phyloP scores from a whole-genome alignment of 53 echinoderm and acorn worm species.

The Stichopus horrens region DNA sequence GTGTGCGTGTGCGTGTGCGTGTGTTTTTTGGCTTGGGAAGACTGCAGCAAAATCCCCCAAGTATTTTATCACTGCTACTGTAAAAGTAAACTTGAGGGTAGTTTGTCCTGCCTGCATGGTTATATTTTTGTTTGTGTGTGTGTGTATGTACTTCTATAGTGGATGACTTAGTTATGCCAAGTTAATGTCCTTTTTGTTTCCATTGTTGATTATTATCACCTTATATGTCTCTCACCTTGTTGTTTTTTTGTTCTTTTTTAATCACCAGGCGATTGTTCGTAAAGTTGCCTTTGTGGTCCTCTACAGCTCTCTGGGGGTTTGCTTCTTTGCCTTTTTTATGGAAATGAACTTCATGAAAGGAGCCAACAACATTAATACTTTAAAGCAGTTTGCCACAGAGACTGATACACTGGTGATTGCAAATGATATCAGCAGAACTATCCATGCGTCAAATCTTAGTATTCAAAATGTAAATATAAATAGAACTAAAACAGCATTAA shows the following conservation, averaged over 20 bases:
- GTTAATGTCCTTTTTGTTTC: too few species aligned
- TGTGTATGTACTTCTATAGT: too few species aligned
- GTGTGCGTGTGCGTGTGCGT: too few species aligned
- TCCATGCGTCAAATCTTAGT: background rate
- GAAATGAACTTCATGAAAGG: background rate
- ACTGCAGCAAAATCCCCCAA: too few species aligned
- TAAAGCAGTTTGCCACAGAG: background rate
- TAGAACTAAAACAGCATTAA: background rate
- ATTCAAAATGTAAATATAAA: background rate
- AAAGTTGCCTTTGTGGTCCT: slow-evolving; percentile 3
- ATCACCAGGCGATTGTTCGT: slow-evolving; percentile 4
- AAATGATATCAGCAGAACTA: background rate
- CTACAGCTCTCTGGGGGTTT: slow-evolving; percentile 20
- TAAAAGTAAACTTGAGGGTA: too few species aligned
- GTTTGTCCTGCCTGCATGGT: too few species aligned
- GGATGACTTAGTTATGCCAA: too few species aligned
- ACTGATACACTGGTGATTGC: background rate
- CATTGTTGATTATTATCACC: too few species aligned
- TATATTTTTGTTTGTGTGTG: too few species aligned
- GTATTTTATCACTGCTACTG: too few species aligned
- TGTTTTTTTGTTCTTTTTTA: background rate
- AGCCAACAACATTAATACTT: background rate
- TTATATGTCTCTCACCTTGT: background rate
- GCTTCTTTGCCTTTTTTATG: slow-evolving; percentile 8
- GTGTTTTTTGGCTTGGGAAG: too few species aligned